A percentile compares a stretch with the other conserved stretches of the same genome.
phyloP scores from a whole-genome alignment of 2,113 vertebrate genomes.

The Hymenochirus boettgeri region DNA sequence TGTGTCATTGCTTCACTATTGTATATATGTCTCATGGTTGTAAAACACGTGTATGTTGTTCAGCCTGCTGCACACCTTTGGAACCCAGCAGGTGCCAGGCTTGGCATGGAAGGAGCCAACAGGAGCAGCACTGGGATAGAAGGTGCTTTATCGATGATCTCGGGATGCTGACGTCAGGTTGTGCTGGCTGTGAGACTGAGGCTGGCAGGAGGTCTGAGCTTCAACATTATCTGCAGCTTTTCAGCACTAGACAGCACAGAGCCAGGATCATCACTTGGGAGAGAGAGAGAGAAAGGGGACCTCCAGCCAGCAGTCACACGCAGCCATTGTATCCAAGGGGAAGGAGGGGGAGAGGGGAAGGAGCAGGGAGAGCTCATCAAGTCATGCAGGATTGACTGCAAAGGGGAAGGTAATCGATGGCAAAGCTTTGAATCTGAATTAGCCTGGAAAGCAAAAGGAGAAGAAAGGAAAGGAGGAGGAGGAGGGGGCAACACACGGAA shows the following conservation, averaged over 20 bases:
- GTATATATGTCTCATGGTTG: not conserved
- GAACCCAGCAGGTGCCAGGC: too few species aligned
- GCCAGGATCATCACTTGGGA: conserved; percentile 37
- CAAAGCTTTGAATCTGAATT: conserved; percentile 72
- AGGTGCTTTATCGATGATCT: conserved; percentile 40
- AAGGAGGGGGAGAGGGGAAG: conserved; percentile 53
- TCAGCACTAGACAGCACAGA: conserved; percentile 46
- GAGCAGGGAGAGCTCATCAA: conserved; percentile 54
- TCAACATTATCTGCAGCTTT: conserved; percentile 50
- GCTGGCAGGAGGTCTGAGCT: conserved; percentile 46
- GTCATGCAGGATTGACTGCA: conserved; percentile 70
- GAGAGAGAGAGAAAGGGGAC: conserved; percentile 33
- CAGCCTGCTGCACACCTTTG: too few species aligned
- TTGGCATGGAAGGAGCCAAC: not conserved
- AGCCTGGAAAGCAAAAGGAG: conserved; percentile 64
- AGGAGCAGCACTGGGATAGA: not conserved
- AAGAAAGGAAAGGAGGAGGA: conserved; percentile 54
- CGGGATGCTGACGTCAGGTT: conserved; percentile 57
- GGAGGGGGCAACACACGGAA: conserved; percentile 57
- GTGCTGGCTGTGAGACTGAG: conserved; percentile 45
- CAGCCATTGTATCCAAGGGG: conserved; percentile 43
- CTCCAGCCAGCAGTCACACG: conserved; percentile 40
- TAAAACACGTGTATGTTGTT: too few species aligned
- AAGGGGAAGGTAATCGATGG: conserved; percentile 68
- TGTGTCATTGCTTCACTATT: too few species aligned